Evolutionary conservation across 2,797 vertebrate genomes (phyloP).

Genomic region (Pipistrellus pygmaeus): DNA sequence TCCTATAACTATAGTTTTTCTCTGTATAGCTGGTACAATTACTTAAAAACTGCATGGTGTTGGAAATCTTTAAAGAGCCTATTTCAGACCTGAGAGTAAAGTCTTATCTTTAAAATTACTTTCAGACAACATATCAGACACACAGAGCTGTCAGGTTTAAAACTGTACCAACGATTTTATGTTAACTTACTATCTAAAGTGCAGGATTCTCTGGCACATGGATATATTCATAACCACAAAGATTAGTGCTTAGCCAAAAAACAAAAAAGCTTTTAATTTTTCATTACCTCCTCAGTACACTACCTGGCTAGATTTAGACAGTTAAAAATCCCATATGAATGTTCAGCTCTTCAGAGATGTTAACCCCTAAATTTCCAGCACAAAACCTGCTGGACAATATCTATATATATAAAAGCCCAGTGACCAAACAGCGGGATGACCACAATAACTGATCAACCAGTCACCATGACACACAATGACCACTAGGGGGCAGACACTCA

Average conservation of each 20-base stretch:
- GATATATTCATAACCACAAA: background rate
- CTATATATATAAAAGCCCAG: too few species aligned
- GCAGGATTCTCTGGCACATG: constrained; percentile 51
- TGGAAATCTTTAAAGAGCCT: constrained; percentile 46
- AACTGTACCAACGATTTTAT: constrained; percentile 45
- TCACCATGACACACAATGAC: too few species aligned
- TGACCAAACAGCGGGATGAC: too few species aligned
- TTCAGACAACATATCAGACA: constrained; percentile 60
- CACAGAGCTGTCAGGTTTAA: constrained; percentile 54
- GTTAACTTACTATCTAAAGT: constrained; percentile 61
- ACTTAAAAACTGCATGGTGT: constrained; percentile 37
- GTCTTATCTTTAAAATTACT: constrained; percentile 70
- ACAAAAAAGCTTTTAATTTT: constrained; percentile 59
- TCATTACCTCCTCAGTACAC: constrained; percentile 36
- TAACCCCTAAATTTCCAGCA: constrained; percentile 15
- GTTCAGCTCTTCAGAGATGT: constrained; percentile 11
- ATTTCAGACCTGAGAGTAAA: constrained; percentile 70
- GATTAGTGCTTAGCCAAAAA: constrained; percentile 51
- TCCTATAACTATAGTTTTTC: background rate
- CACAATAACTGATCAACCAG: too few species aligned
- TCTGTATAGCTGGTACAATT: constrained; percentile 29
- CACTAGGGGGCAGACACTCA: too few species aligned
- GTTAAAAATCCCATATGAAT: constrained; percentile 28
- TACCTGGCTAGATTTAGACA: constrained; percentile 51
- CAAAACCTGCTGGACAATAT: background rate